phyloP scores from a whole-genome alignment of 2,888 invertebrate species.

The Agrochola macilenta region DNA sequence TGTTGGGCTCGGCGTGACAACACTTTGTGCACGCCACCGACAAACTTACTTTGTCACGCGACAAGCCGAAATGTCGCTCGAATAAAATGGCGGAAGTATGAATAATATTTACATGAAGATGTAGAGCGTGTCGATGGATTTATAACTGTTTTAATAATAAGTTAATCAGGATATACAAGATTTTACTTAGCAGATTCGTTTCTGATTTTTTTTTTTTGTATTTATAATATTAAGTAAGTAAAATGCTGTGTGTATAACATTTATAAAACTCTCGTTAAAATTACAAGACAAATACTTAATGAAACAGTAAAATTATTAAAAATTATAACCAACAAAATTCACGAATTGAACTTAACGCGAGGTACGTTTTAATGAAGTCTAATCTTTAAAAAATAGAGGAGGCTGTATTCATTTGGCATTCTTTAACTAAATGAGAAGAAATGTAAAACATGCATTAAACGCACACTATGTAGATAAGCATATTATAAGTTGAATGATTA shows the following conservation, averaged over 20 bases:
- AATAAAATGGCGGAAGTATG: slow-evolving; percentile 16
- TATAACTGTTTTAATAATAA: slow-evolving; percentile 4
- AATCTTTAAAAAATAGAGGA: slow-evolving; percentile 52
- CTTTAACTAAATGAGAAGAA: too few relatives aligned
- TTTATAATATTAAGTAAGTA: background rate
- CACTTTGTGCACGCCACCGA: slow-evolving; percentile 50
- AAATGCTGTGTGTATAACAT: background rate
- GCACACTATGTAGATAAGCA: too few relatives aligned
- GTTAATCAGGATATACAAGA: background rate
- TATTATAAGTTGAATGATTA: too few relatives aligned
- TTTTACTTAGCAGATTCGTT: background rate
- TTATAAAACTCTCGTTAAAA: background rate
- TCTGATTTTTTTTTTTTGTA: background rate
- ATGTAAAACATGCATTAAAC: too few relatives aligned
- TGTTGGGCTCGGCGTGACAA: slow-evolving; percentile 44
- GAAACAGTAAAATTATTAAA: slow-evolving; percentile 7
- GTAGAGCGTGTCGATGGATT: slow-evolving; percentile 29
- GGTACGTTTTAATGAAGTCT: slow-evolving; percentile 50
- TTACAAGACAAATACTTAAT: background rate
- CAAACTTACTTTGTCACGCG: slow-evolving; percentile 50
- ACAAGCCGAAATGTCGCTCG: slow-evolving; percentile 15
- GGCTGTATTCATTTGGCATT: background rate
- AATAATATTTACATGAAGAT: slow-evolving; percentile 36
- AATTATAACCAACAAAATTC: slow-evolving; percentile 42
- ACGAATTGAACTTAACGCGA: slow-evolving; percentile 41